A percentile compares a stretch with the other conserved stretches of the same genome.
phyloP scores from a whole-genome alignment of 2,113 vertebrate species.

The Aphyosemion australe region DNA sequence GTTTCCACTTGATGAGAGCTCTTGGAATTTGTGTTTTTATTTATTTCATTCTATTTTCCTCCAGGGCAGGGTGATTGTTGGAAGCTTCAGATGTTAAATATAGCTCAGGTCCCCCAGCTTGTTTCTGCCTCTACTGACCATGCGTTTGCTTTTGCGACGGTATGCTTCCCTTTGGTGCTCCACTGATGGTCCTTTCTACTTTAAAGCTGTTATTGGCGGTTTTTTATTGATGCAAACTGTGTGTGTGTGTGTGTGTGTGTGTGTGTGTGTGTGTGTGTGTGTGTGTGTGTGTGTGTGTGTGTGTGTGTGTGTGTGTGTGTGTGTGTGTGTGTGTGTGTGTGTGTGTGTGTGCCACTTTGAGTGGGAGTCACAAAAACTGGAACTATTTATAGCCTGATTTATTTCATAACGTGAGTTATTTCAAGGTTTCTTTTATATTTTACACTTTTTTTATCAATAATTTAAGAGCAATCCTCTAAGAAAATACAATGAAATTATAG shows the following conservation, averaged over 20 bases:
- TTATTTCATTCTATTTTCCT: not conserved
- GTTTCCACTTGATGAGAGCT: conserved; percentile 22
- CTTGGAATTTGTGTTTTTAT: not conserved
- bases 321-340: too few relatives aligned
- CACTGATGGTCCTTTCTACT: conserved; percentile 54
- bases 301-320: too few relatives aligned
- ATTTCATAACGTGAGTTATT: not conserved
- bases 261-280: too few relatives aligned
- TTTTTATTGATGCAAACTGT: conserved; percentile 16
- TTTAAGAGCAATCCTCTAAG: too few relatives aligned
- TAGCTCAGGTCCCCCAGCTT: conserved; percentile 51
- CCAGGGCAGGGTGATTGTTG: conserved; percentile 15
- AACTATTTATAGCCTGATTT: not conserved
- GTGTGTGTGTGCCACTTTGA: not conserved
- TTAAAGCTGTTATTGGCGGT: conserved; percentile 35
- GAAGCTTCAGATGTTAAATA: conserved; percentile 47
- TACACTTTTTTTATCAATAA: too few relatives aligned
- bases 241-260: too few relatives aligned
- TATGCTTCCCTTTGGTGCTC: conserved; percentile 17
- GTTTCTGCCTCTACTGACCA: conserved; percentile 41
- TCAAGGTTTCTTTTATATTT: not conserved
- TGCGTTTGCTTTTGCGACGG: conserved; percentile 41
- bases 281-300: too few relatives aligned
- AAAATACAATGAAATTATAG: too few relatives aligned
- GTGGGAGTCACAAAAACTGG: not conserved